Conservation (phyloP, 2,113 vertebrate genomes). For the Dromaius novaehollandiae region DNA sequence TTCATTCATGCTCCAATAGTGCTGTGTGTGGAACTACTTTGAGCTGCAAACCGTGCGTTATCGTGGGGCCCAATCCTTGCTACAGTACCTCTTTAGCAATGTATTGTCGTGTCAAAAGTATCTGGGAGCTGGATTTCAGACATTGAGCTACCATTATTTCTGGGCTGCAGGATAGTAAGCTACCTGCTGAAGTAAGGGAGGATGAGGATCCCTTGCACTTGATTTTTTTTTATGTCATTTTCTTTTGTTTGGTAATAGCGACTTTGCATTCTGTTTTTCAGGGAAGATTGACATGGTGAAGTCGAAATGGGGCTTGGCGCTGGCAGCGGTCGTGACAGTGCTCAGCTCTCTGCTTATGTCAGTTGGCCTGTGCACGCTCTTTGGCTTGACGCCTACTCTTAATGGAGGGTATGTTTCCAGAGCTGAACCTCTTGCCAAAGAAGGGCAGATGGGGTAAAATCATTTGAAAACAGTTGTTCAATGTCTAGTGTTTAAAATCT, state of each 20-base stretch:
- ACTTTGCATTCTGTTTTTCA: constrained; percentile 46
- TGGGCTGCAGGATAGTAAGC: rapidly evolving
- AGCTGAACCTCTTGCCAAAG: not conserved
- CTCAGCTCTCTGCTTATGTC: constrained; percentile 99
- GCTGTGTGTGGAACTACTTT: not conserved
- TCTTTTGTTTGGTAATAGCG: not conserved
- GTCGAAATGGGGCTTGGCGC: constrained; percentile 96
- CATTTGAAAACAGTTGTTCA: not conserved
- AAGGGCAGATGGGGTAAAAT: not conserved
- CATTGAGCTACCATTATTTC: rapidly evolving
- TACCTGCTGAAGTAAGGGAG: not conserved
- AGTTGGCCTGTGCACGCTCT: constrained; percentile 95
- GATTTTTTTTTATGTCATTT: rapidly evolving
- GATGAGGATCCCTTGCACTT: too few species aligned
- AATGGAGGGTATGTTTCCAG: constrained; percentile 90
- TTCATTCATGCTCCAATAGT: not conserved
- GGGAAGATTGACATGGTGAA: constrained; percentile 99
- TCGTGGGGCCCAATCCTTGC: not conserved
- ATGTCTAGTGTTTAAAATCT: not conserved
- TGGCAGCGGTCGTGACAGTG: constrained; percentile 96
- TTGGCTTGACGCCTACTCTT: constrained; percentile 95
- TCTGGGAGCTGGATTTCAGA: not conserved
- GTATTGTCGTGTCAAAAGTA: not conserved
- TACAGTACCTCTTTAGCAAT: not conserved
- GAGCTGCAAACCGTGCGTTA: rapidly evolving